Evolutionary conservation across 1,140 invertebrate genomes (phyloP).

Genomic region (Drosophila repleta): DNA sequence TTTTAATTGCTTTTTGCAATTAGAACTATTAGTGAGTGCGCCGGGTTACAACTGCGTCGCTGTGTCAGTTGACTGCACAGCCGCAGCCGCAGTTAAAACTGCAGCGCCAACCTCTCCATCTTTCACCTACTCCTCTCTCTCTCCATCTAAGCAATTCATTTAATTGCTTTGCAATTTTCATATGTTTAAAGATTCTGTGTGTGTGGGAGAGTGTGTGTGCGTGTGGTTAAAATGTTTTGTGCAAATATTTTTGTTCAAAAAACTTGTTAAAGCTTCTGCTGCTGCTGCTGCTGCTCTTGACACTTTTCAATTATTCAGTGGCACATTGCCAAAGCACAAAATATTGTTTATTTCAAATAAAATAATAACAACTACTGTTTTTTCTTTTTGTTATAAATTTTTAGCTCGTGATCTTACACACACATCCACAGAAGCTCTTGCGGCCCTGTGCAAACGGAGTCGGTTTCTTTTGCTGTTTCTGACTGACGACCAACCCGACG

Average conservation of each 20-base stretch:
- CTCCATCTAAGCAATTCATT: constrained; percentile 75
- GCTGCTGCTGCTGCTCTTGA: constrained; percentile 31
- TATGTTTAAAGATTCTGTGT: constrained; percentile 26
- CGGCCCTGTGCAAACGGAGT: constrained; percentile 1
- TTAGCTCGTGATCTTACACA: constrained; percentile 35
- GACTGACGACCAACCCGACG: constrained; percentile 8
- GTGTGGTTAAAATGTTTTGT: constrained; percentile 57
- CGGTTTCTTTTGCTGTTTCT: constrained; percentile 29
- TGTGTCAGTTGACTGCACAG: constrained; percentile 72
- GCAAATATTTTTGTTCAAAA: constrained; percentile 55
- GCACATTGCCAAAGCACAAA: neutral
- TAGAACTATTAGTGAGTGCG: constrained; percentile 81
- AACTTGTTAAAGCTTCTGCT: constrained; percentile 13
- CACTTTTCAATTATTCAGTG: constrained; percentile 35
- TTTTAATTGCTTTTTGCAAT: constrained; percentile 83
- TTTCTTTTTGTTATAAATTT: constrained; percentile 1
- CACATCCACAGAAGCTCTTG: constrained; percentile 28
- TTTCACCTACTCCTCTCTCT: neutral
- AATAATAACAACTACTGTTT: constrained; percentile 29
- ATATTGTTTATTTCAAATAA: neutral
- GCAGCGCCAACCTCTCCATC: neutral
- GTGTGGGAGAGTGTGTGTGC: neutral
- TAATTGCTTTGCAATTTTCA: constrained; percentile 80
- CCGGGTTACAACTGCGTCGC: constrained; percentile 73
- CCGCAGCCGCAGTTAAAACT: constrained; percentile 50